Evolutionary conservation across 2,113 vertebrate species (phyloP).

Genomic region (Larimichthys polyactis): DNA sequence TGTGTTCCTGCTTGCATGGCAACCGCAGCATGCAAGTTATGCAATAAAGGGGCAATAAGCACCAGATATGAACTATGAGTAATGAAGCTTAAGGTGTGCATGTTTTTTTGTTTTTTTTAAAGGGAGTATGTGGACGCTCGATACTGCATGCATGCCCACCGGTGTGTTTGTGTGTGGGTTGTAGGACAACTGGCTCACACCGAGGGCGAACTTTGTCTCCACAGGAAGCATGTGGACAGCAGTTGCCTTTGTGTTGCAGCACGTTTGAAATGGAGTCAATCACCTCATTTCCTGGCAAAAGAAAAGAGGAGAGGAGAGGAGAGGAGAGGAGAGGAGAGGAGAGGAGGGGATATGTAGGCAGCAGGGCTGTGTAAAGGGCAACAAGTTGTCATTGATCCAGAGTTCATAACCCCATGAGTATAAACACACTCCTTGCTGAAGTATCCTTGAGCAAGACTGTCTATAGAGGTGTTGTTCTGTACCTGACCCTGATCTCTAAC

Average conservation of each 20-base stretch:
- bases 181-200: conserved; percentile 47
- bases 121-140: not conserved
- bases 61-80: conserved; percentile 27
- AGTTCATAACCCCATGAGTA: conserved; percentile 52
- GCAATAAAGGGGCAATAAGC: conserved; percentile 38
- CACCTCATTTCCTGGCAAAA: conserved; percentile 68
- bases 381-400: conserved; percentile 38
- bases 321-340: conserved; percentile 16
- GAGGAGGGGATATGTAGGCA: conserved; percentile 42
- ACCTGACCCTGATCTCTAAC: conserved; percentile 21
- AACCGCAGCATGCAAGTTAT: conserved; percentile 36
- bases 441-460: conserved; percentile 59
- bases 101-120: not conserved
- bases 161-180: conserved; percentile 27
- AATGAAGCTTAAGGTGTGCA: conserved; percentile 15
- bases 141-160: conserved; percentile 6
- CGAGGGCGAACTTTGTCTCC: conserved; percentile 56
- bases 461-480: conserved; percentile 9
- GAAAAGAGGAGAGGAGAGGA: conserved; percentile 32
- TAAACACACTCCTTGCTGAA: conserved; percentile 62
- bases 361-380: conserved; percentile 38
- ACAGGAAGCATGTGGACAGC: conserved; percentile 69
- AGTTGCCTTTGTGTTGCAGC: conserved; percentile 64
- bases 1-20: conserved; percentile 43
- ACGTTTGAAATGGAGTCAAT: conserved; percentile 61